Evolutionary conservation across 1,140 invertebrate species (phyloP).

Genomic region (Vanessa atalanta): DNA sequence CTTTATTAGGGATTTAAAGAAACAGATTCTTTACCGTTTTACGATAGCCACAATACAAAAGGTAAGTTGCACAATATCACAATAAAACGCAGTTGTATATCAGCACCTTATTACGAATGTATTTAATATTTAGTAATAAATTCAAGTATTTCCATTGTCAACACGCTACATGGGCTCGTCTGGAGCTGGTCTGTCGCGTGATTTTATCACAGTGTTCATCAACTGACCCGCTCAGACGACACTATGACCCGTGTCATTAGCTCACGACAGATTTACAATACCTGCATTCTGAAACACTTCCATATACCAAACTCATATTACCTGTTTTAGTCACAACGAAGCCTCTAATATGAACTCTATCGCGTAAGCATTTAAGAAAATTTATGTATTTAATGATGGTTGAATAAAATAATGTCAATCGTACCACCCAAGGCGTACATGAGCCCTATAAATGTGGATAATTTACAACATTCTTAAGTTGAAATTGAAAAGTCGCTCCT

Average conservation of each 20-base stretch:
- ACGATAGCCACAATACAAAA: too few relatives aligned
- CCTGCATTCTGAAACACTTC: conserved; percentile 60
- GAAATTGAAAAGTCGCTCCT: conserved; percentile 67
- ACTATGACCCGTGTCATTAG: conserved; percentile 60
- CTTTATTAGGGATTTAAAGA: too few relatives aligned
- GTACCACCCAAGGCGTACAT: conserved; percentile 64
- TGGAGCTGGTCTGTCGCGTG: conserved; percentile 7
- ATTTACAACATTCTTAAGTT: conserved; percentile 68
- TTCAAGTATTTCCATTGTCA: conserved; percentile 2
- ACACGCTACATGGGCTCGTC: not conserved
- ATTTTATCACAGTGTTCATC: conserved; percentile 38
- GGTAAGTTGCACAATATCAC: too few relatives aligned
- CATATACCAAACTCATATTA: conserved; percentile 29
- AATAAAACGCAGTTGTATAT: too few relatives aligned
- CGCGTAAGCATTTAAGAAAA: not conserved
- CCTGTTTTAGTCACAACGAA: not conserved
- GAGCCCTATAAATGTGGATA: conserved; percentile 66
- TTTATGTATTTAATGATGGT: not conserved
- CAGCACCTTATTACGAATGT: not conserved
- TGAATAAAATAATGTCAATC: conserved; percentile 29
- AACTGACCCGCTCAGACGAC: conserved; percentile 39
- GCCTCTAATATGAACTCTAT: conserved; percentile 34
- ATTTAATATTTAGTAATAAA: conserved; percentile 13
- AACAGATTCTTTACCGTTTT: too few relatives aligned
- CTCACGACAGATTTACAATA: conserved; percentile 65